Evolutionary conservation across 2,797 vertebrate genomes (phyloP).

Genomic region (Vireo griseus): DNA sequence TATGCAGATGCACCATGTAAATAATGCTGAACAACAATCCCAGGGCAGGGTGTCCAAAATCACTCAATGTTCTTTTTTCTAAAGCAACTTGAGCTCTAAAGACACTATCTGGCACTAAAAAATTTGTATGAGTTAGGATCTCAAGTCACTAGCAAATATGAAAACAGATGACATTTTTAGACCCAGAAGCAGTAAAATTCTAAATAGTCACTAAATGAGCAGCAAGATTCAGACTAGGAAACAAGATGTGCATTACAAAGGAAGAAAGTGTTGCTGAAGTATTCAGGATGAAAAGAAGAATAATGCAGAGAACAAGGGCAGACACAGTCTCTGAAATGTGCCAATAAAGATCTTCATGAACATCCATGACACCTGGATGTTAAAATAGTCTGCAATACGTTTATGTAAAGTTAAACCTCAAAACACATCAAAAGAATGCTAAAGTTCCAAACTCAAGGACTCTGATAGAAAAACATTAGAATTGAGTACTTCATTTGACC

Average conservation of each 20-base stretch:
- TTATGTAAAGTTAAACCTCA: not conserved
- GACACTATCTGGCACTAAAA: not conserved
- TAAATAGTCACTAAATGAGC: not conserved
- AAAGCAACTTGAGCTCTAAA: not conserved
- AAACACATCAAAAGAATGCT: not conserved
- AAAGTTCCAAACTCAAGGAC: not conserved
- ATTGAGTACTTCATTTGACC: not conserved
- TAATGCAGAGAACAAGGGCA: not conserved
- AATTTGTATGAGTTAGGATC: not conserved
- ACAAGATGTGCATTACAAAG: not conserved
- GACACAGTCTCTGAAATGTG: not conserved
- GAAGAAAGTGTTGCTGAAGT: not conserved
- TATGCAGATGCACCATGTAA: not conserved
- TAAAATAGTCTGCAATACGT: not conserved
- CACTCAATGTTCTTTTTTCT: not conserved
- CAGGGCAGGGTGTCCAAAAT: not conserved
- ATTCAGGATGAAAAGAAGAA: not conserved
- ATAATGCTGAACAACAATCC: not conserved
- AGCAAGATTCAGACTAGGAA: not conserved
- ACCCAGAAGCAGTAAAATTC: not conserved
- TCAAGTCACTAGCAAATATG: not conserved
- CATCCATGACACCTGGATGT: not conserved
- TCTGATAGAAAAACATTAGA: not conserved
- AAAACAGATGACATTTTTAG: conserved; percentile 3
- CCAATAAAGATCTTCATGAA: not conserved